Evolutionary conservation across 2,888 invertebrate genomes (phyloP), one percentile per base, ranked within the genome.

Genomic region (Caenorhabditis auriculariae): DNA sequence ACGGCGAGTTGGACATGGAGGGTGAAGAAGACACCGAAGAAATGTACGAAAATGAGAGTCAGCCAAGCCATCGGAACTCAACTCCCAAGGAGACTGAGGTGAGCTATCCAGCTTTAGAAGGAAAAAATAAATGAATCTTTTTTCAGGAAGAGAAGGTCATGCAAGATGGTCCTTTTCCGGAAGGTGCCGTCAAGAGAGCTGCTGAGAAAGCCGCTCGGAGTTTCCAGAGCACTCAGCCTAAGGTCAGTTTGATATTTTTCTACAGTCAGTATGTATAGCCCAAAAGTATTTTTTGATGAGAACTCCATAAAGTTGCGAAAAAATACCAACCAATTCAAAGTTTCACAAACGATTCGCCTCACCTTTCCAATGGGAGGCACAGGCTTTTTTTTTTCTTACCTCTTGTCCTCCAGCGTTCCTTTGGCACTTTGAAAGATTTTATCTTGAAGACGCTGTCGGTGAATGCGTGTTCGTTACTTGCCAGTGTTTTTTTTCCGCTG

Each of bases 151-250:
- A 70, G 46, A 70, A 70, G 39, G 58, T 59, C 6, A 27, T 64
- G 6, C 28, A 38, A 12, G 70, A 70, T 47, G 68, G 70, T 1
- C 69, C 69, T 12, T 78, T 80, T 41, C 77, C 78, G 15, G 77
- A 76, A 46, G 80, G 78, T 17, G 80, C 80, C 9, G 75, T 80
- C 15, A 70, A 75, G 39, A 56, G 80, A 57, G 80, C 80, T 2
- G 80, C 80, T 5, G 80, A 80, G 46, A 80, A 80, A 55, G 80
- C 79, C 1, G 74, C 78, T 6, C 50, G 78, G 46, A 71, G 69
- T 42, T 80, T 78, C 56, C 76, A 78, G 50, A 71, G 72, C 57
- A 80, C 80, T 6, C 80, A 80, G 47, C 80, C 80, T n/a, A 80
- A 80, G 74, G 79, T 78, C 9, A 23, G 51, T 54, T 45, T 45